Base-by-base conservation (phyloP, 2,888 invertebrate species). In the Mythimna lalbum region DNA sequence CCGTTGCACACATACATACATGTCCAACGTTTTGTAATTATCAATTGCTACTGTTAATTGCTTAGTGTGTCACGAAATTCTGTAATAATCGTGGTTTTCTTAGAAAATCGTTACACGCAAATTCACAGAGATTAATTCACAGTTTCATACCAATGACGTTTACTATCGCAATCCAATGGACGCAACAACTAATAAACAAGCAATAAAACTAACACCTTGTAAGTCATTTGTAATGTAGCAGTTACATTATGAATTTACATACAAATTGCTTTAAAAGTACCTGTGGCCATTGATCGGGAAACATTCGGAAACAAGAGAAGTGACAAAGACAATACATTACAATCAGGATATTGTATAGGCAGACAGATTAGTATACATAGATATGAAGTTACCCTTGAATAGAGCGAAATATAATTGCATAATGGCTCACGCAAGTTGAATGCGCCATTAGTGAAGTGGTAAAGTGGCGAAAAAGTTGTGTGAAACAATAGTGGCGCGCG, bases 391-490 rank as follows among this genome's bases (percentile, higher is more conserved):
- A 79, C 83, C 76, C 82, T 84, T 82, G 81, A 79, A 80, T 80
- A 80, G 71, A 82, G 73, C 80, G 69, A 81, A 81, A 83, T 80
- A 82, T 81, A 83, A 85, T 84, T 83, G 83, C 81, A 79, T 78
- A 84, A 86, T 78, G 76, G 78, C 78, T 57, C 78, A 84, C 78
- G 78, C 80, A 84, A 78, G 80, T 82, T 86, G 84, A 86, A 86
- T 86, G 80, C 82, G 82, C 85, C 76, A 86, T 86, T 86, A 86
- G 84, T 80, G 72, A 76, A 81, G 79, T 83, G 82, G 82, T 76
- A 82, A 90, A 87, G 90, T 91, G 90, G 89, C 86, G 89, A 90
- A 90, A 89, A 90, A 85, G 73, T 86, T 72, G 82, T 80, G 80
- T 74, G 78, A 80, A 88, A 90, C 91, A 91, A 90, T 89, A 86